A percentile compares a stretch with the other conserved stretches of the same genome.
Conservation (phyloP, 2,797 vertebrate genomes). For the Macroramphosus scolopax region DNA sequence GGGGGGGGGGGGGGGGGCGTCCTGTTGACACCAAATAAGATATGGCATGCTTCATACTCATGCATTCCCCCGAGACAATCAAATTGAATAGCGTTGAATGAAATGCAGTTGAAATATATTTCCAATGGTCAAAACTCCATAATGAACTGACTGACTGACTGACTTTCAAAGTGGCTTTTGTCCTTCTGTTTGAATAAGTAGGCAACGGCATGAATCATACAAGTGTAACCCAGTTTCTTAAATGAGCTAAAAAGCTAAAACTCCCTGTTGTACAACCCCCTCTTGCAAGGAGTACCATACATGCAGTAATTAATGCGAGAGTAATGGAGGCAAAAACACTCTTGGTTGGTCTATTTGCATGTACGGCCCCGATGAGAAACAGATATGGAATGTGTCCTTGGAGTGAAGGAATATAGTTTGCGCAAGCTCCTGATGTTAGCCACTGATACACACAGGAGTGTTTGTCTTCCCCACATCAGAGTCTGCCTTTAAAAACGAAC, state of each 20-base stretch:
- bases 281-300: constrained; percentile 26
- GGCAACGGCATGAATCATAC: constrained; percentile 26
- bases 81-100: constrained; percentile 20
- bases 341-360: constrained; percentile 41
- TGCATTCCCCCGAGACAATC: constrained; percentile 32
- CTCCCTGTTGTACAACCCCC: constrained; percentile 43
- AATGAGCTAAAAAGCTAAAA: constrained; percentile 56
- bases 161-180: constrained; percentile 12
- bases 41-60: constrained; percentile 22
- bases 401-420: constrained; percentile 50
- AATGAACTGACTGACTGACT: not conserved
- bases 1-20: constrained; percentile 23
- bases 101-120: constrained; percentile 3
- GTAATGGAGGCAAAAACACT: constrained; percentile 36
- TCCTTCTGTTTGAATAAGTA: constrained; percentile 32
- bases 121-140: constrained; percentile 6
- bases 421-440: constrained; percentile 49
- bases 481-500: constrained; percentile 72
- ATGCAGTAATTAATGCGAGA: constrained; percentile 60
- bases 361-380: constrained; percentile 45
- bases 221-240: constrained; percentile 57
- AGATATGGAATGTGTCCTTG: constrained; percentile 64
- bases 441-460: constrained; percentile 64
- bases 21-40: constrained; percentile 33
- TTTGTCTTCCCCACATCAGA: constrained; percentile 64